Percentiles rank a stretch among this genome's conserved stretches.
Conservation (phyloP, 2,888 invertebrate genomes). For the Leptura quadrifasciata region DNA sequence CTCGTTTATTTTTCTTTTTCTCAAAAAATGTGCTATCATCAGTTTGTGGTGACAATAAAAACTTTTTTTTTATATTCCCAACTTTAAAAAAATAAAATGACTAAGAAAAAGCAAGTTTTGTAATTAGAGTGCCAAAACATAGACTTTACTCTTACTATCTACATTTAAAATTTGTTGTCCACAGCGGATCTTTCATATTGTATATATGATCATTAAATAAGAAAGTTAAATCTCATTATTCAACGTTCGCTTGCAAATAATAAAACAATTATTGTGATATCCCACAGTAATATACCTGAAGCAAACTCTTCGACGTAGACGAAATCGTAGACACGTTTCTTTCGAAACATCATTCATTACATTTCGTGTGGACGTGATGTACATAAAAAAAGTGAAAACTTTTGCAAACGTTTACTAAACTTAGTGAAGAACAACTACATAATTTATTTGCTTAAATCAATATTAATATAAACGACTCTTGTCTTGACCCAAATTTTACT, state of each 20-base stretch:
- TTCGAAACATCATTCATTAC: neutral
- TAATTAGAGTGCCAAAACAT: no score
- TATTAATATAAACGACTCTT: constrained; percentile 47
- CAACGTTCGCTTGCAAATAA: neutral
- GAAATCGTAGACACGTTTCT: neutral
- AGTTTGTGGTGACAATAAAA: no score
- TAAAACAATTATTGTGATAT: neutral
- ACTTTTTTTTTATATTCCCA: no score
- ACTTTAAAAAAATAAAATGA: no score
- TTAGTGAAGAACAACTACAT: neutral
- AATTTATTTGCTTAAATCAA: constrained; percentile 40
- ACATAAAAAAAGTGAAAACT: constrained; percentile 38
- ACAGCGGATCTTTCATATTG: no score
- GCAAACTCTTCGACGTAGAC: neutral
- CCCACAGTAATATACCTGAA: neutral
- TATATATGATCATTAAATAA: neutral
- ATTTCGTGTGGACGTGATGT: constrained; percentile 18
- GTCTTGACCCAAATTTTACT: constrained; percentile 61
- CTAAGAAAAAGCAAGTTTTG: no score
- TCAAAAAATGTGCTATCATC: no score
- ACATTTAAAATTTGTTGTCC: no score
- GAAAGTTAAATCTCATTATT: neutral
- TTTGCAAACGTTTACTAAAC: constrained; percentile 10
- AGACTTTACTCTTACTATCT: no score
- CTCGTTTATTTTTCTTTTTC: no score